Conservation (phyloP, 2,888 invertebrate species). For the Caenorhabditis becei region DNA sequence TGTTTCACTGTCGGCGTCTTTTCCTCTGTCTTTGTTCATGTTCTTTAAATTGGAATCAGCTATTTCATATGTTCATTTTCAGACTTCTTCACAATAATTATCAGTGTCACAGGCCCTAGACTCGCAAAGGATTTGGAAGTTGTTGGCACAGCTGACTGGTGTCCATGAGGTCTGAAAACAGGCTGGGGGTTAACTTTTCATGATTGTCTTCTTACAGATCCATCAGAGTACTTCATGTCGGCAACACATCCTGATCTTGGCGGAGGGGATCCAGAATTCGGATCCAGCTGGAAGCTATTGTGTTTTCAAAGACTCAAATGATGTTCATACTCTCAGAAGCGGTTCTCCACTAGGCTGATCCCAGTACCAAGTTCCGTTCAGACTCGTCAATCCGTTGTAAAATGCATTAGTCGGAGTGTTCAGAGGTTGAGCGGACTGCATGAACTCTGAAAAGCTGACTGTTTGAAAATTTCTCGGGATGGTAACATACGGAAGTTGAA, state of each 20-base stretch:
- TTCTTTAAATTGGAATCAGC: too few relatives aligned
- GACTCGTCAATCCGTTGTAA: slow-evolving; percentile 34
- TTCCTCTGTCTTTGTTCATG: too few relatives aligned
- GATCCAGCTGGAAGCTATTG: slow-evolving; percentile 26
- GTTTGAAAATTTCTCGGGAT: background rate
- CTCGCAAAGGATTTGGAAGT: slow-evolving; percentile 36
- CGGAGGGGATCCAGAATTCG: slow-evolving; percentile 36
- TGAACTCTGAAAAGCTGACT: background rate
- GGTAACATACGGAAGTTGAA: slow-evolving; percentile 33
- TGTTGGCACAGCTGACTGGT: slow-evolving; percentile 34
- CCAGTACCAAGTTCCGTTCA: slow-evolving; percentile 38
- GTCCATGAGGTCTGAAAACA: slow-evolving; percentile 47
- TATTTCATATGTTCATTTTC: too few relatives aligned
- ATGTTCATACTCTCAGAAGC: slow-evolving; percentile 2
- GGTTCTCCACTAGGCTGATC: slow-evolving; percentile 28
- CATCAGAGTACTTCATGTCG: slow-evolving; percentile 54
- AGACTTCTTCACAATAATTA: slow-evolving; percentile 54
- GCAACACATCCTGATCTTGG: slow-evolving; percentile 28
- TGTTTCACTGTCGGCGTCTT: too few relatives aligned
- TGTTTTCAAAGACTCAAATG: background rate
- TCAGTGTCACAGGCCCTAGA: slow-evolving; percentile 48
- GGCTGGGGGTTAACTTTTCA: background rate
- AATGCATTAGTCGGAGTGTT: slow-evolving; percentile 32
- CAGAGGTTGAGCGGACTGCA: background rate
- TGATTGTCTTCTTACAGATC: slow-evolving; percentile 14